These are phyloP conservation scores for Brachypalpus laphriformis DNA, from an alignment of 2,888 invertebrate genomes.

Conservation along the genomic window DNA sequence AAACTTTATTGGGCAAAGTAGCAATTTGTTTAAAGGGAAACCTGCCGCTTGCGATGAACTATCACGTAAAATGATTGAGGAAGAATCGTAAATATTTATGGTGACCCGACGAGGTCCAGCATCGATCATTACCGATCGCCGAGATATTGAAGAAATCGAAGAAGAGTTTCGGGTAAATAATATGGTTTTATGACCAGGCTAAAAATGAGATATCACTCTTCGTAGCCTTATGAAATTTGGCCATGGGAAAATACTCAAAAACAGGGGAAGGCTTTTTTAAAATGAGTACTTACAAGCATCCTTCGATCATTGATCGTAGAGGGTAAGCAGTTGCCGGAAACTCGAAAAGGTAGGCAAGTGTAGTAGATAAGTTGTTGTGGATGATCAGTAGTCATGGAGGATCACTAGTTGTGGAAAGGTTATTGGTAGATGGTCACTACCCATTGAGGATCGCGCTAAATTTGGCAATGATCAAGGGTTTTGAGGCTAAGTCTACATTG, in stretches of 20 bases:
- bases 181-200: background rate
- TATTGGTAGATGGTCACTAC: too few species aligned
- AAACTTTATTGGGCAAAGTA: slow-evolving; percentile 36
- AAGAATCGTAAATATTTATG: slow-evolving; percentile 37
- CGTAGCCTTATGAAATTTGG: background rate
- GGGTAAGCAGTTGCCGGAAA: too few species aligned
- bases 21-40: slow-evolving; percentile 29
- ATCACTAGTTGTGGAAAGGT: background rate
- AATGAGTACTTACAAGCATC: background rate
- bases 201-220: background rate
- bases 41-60: slow-evolving; percentile 9
- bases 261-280: background rate
- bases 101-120: slow-evolving; percentile 46
- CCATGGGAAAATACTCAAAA: background rate
- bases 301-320: background rate
- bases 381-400: background rate
- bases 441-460: too few species aligned
- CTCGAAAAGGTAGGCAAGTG: too few species aligned
- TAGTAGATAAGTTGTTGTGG: too few species aligned
- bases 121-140: slow-evolving; percentile 38
- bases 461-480: too few species aligned
- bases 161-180: background rate
- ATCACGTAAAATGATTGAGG: slow-evolving; percentile 50
- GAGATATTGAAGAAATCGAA: background rate
- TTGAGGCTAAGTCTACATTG: too few species aligned